Percentiles rank a stretch among this genome's conserved stretches.
Conservation (phyloP, 37 sponge, comb jelly and placozoan species). For the Beroe forskalii region DNA sequence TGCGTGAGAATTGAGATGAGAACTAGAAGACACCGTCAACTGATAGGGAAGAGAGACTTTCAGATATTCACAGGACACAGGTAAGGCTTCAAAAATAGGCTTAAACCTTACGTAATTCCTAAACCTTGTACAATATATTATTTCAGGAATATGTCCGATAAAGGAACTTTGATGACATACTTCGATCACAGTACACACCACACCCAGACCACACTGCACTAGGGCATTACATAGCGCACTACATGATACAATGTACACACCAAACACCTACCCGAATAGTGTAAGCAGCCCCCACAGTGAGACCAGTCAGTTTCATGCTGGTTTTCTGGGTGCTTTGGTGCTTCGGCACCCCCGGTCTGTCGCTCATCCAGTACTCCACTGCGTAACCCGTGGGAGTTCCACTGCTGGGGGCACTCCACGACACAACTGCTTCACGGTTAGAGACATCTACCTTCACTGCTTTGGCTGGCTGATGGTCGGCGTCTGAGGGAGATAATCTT, state of each 20-base stretch:
- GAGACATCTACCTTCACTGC: neutral
- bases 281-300: neutral
- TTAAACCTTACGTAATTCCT: too few relatives aligned
- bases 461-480: neutral
- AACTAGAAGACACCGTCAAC: neutral
- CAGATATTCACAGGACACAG: too few relatives aligned
- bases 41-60: too few relatives aligned
- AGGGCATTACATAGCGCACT: too few relatives aligned
- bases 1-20: neutral
- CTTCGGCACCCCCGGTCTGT: neutral
- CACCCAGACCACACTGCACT: too few relatives aligned
- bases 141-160: too few relatives aligned
- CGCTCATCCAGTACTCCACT: conserved; percentile 38
- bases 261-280: conserved; percentile 13
- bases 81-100: too few relatives aligned
- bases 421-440: neutral
- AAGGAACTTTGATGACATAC: too few relatives aligned
- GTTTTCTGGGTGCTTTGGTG: neutral
- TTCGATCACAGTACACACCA: too few relatives aligned
- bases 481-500: neutral
- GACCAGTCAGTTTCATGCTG: neutral
- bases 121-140: too few relatives aligned
- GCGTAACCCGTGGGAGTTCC: neutral
- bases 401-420: neutral
- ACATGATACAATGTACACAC: too few relatives aligned